Percentiles rank a stretch among this genome's conserved stretches.
Conservation (phyloP, 2,888 invertebrate species). For the Mesopsocus fuscifrons region DNA sequence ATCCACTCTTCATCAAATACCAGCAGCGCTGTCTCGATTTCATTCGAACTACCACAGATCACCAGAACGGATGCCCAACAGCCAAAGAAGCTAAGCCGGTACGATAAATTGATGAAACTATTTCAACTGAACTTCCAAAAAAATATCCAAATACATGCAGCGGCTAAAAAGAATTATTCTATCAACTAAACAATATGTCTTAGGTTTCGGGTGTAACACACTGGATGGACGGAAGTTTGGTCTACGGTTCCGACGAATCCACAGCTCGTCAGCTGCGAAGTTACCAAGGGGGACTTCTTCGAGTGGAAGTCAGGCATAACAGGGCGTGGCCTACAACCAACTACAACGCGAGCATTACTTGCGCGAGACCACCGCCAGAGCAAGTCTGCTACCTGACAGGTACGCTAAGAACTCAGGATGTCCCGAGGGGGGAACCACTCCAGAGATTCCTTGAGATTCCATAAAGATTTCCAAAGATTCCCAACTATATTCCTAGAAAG, state of each 20-base stretch:
- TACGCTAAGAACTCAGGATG: too few relatives aligned
- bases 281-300: slow-evolving; percentile 18
- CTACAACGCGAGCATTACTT: slow-evolving; percentile 47
- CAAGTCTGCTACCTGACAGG: slow-evolving; percentile 64
- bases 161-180: too few relatives aligned
- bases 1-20: slow-evolving; percentile 19
- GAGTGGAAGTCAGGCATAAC: slow-evolving; percentile 38
- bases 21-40: slow-evolving; percentile 20
- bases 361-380: slow-evolving; percentile 36
- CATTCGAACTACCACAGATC: slow-evolving; percentile 24
- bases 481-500: too few relatives aligned
- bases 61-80: slow-evolving; percentile 41
- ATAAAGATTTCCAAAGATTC: too few relatives aligned
- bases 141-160: too few relatives aligned
- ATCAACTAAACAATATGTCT: too few relatives aligned
- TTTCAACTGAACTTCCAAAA: too few relatives aligned
- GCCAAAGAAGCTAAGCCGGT: slow-evolving; percentile 54
- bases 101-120: too few relatives aligned
- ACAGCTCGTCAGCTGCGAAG: slow-evolving; percentile 17
- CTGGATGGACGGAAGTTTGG: slow-evolving; percentile 20
- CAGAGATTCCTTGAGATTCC: too few relatives aligned
- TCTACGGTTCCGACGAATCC: slow-evolving; percentile 19
- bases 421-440: too few relatives aligned
- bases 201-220: slow-evolving; percentile 20
- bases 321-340: slow-evolving; percentile 50